Evolutionary conservation across 2,888 invertebrate species (phyloP).

Genomic region (Saturnia pavonia): DNA sequence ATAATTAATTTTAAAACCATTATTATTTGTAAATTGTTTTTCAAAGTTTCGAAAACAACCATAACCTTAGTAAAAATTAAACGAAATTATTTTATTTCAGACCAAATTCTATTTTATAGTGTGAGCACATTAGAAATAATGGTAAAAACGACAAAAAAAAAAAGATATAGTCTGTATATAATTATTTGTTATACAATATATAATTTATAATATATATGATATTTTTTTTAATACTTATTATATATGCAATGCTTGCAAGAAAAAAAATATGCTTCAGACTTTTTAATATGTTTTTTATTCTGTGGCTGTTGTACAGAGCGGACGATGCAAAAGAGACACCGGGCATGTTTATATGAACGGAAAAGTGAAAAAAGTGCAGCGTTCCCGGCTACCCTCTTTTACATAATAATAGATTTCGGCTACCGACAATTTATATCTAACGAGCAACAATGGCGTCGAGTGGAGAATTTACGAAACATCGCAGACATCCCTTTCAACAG

Average conservation of each 20-base stretch:
- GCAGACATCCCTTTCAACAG: background rate
- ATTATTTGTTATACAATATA: too few relatives aligned
- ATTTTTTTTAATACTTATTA: background rate
- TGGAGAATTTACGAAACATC: constrained; percentile 28
- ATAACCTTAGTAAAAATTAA: too few relatives aligned
- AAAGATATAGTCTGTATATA: too few relatives aligned
- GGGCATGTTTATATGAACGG: constrained; percentile 64
- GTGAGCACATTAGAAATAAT: too few relatives aligned
- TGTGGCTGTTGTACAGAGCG: constrained; percentile 27
- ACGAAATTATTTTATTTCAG: too few relatives aligned
- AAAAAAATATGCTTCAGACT: background rate
- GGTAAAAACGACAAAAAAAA: too few relatives aligned
- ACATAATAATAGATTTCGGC: constrained; percentile 74
- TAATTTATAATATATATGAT: too few relatives aligned
- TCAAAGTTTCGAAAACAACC: too few relatives aligned
- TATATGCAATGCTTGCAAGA: background rate
- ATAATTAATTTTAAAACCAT: too few relatives aligned
- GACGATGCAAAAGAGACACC: constrained; percentile 51
- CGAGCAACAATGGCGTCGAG: constrained; percentile 38
- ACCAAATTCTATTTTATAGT: too few relatives aligned
- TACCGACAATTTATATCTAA: constrained; percentile 61
- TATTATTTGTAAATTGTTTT: too few relatives aligned
- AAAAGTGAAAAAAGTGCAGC: constrained; percentile 64
- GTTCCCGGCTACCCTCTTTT: constrained; percentile 60
- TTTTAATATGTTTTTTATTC: constrained; percentile 4